These are phyloP conservation scores for Ametastegia equiseti DNA, from an alignment of 2,888 invertebrate species.

Conservation along the genomic window DNA sequence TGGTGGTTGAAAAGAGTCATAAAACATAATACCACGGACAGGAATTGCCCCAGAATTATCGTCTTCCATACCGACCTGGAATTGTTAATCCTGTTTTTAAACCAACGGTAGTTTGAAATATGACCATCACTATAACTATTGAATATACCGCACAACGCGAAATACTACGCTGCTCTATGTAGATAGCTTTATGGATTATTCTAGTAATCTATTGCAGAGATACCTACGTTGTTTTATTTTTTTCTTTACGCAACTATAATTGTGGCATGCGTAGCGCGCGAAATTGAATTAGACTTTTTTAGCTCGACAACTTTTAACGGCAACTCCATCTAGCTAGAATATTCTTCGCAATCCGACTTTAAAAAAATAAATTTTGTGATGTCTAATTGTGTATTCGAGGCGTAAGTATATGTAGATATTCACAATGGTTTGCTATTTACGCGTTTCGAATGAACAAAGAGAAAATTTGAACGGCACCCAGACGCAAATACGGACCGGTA, in stretches of 20 bases:
- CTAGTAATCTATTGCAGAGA: neutral
- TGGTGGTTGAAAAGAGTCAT: slow-evolving; percentile 86
- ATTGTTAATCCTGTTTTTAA: slow-evolving; percentile 9
- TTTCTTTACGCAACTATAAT: neutral
- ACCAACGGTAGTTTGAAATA: neutral
- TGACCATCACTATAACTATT: neutral
- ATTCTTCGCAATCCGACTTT: neutral
- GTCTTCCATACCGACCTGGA: slow-evolving; percentile 85
- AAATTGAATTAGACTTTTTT: neutral
- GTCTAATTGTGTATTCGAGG: no score
- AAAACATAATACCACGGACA: slow-evolving; percentile 87
- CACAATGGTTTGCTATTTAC: no score
- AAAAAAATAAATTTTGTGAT: no score
- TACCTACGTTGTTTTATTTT: no score
- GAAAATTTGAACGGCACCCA: no score
- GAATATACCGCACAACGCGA: neutral
- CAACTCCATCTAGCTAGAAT: neutral
- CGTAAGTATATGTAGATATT: no score
- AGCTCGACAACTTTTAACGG: neutral
- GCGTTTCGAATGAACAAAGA: no score
- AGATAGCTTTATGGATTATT: neutral
- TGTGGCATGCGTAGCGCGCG: neutral
- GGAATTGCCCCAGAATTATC: slow-evolving; percentile 85
- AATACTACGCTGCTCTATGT: neutral
- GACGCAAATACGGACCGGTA: no score